Evolutionary conservation across 2,888 invertebrate genomes (phyloP).

Genomic region (Pseudeuparius sepicola): DNA sequence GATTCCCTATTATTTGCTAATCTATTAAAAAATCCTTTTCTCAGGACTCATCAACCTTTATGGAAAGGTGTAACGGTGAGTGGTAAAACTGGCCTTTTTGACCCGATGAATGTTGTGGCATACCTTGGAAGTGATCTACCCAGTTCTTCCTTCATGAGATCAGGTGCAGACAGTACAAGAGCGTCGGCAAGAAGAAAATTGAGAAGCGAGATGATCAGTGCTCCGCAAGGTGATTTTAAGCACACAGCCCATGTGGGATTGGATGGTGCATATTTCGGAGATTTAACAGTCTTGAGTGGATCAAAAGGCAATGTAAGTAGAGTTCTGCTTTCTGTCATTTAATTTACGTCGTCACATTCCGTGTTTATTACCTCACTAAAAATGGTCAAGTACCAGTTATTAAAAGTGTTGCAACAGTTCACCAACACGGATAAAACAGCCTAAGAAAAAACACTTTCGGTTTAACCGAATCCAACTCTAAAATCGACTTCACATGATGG

Average conservation of each 20-base stretch:
- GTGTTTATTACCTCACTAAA: too few relatives aligned
- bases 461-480: too few relatives aligned
- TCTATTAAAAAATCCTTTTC: too few relatives aligned
- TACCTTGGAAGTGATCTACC: constrained; percentile 72
- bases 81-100: constrained; percentile 89
- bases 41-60: constrained; percentile 50
- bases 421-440: too few relatives aligned
- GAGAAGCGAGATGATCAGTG: constrained; percentile 88
- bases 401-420: too few relatives aligned
- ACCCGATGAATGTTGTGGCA: constrained; percentile 80
- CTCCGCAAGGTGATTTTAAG: constrained; percentile 92
- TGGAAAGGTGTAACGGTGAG: constrained; percentile 89
- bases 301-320: constrained; percentile 38
- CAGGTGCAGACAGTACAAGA: constrained; percentile 51
- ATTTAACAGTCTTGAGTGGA: constrained; percentile 67
- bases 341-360: too few relatives aligned
- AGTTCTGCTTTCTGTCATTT: too few relatives aligned
- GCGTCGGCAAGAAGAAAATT: constrained; percentile 54
- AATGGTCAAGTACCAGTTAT: too few relatives aligned
- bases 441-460: too few relatives aligned
- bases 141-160: constrained; percentile 35
- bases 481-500: too few relatives aligned
- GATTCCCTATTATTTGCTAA: too few relatives aligned
- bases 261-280: constrained; percentile 95
- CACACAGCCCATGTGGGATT: constrained; percentile 93